Evolutionary conservation across 37 sponge, comb jelly and placozoan species (phyloP).

Genomic region (Theonella swinhoei): DNA sequence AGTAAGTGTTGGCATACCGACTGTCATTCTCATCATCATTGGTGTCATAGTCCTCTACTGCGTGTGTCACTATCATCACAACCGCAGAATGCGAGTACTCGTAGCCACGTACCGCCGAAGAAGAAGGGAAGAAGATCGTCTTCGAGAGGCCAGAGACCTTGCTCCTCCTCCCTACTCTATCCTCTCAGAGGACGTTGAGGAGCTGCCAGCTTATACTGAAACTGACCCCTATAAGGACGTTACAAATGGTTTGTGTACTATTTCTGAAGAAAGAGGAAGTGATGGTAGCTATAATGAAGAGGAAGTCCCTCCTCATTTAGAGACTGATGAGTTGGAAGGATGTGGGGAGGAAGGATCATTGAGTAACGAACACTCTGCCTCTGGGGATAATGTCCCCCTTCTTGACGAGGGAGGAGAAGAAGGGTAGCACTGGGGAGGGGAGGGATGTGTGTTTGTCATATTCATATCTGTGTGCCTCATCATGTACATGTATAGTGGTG

Average conservation of each 20-base stretch:
- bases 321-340: background rate
- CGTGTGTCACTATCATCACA: slow-evolving; percentile 30
- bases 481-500: no score
- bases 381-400: background rate
- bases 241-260: background rate
- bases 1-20: slow-evolving; percentile 49
- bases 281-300: no score
- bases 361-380: background rate
- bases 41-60: slow-evolving; percentile 33
- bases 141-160: background rate
- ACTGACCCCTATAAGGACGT: slow-evolving; percentile 27
- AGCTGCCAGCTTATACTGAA: slow-evolving; percentile 64
- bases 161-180: slow-evolving; percentile 58
- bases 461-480: no score
- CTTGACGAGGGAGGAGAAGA: background rate
- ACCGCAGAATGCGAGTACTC: slow-evolving; percentile 2
- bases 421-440: no score
- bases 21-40: slow-evolving; percentile 35
- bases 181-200: background rate
- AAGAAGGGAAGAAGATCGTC: background rate
- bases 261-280: background rate
- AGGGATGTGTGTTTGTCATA: no score
- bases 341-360: background rate
- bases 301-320: background rate
- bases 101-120: background rate